Percentiles rank a stretch among this genome's conserved stretches.
phyloP scores from a whole-genome alignment of 1,140 invertebrate species.

The Sitophilus oryzae region DNA sequence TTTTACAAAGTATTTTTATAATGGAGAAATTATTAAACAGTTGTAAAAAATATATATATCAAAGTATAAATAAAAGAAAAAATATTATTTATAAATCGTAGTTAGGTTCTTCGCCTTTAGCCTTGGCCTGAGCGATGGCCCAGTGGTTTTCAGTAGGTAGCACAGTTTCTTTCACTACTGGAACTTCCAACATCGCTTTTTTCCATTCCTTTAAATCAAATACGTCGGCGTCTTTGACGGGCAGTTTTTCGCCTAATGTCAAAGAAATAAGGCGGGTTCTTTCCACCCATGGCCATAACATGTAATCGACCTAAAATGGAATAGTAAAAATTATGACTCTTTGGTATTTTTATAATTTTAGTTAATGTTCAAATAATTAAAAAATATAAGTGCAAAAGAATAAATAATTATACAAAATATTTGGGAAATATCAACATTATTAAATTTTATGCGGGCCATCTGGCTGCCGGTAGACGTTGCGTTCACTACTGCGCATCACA shows the following conservation, averaged over 20 bases:
- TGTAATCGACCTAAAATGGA: conserved; percentile 59
- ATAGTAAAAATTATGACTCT: neutral
- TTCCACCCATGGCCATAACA: conserved; percentile 88
- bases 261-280: conserved; percentile 52
- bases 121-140: neutral
- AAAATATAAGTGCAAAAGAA: too few relatives aligned
- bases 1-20: neutral
- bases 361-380: too few relatives aligned
- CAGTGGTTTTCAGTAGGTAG: neutral
- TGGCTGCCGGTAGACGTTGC: too few relatives aligned
- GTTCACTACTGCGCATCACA: too few relatives aligned
- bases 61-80: neutral
- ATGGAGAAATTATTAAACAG: neutral
- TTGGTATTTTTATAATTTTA: too few relatives aligned
- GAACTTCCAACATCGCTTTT: conserved; percentile 60
- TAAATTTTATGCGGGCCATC: too few relatives aligned
- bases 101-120: neutral
- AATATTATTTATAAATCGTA: neutral
- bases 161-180: conserved; percentile 39
- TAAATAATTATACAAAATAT: too few relatives aligned
- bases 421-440: too few relatives aligned
- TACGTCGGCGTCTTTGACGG: conserved; percentile 41
- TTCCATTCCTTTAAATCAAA: conserved; percentile 51
- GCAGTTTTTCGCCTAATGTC: conserved; percentile 50
- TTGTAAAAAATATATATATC: too few relatives aligned